Base-by-base conservation (phyloP, 2,113 vertebrate genomes). In the Aphelocoma coerulescens region DNA sequence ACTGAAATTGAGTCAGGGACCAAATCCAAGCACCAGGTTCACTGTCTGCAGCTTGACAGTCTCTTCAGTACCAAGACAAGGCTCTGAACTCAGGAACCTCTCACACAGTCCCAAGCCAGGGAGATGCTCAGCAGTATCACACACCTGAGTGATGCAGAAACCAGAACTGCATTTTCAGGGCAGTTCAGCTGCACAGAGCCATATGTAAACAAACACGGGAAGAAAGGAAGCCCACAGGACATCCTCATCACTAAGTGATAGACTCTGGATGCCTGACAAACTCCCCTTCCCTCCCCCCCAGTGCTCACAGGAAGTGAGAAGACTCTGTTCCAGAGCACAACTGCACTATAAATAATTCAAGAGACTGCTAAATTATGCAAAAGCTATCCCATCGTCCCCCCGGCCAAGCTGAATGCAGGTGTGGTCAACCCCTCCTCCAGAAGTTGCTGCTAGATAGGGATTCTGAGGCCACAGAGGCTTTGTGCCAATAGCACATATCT, bases 341-440 rank as follows among this genome's bases (percentile, higher is more conserved):
- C 69, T 68, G 87, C 93, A 83, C 78, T 72, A 89, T 96, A 93
- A 96, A 97, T 97, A 94, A 96, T 97, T 95, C 39, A 97, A 49
- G 68, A 85, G 9, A 69, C 59, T 55, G 19, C 21, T 97, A 92
- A 96, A 96, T 97, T 93, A 97, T 97, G 94, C 93, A 97, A 61
- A 96, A 96, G 94, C 67, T 89, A 97, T 94, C 96, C 94, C 94
- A 5, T 95, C 73, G 0, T 94, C 63, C 93, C 88, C 78, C 54
- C 11, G 23, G 77, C 88, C 84, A 57, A 84, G 69, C 84, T 85
- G 84, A 92, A 94, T 28, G 77, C 96, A 96, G 93, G 91, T 96
- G 74, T 88, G 87, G 95, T 80, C 96, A 96, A 74, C 55, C 54
- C 80, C 72, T 74, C 83, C 93, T 96, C 83, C 66, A 72, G 19